phyloP scores from a whole-genome alignment of 1,140 invertebrate genomes.

The Diploscapter pachys region DNA sequence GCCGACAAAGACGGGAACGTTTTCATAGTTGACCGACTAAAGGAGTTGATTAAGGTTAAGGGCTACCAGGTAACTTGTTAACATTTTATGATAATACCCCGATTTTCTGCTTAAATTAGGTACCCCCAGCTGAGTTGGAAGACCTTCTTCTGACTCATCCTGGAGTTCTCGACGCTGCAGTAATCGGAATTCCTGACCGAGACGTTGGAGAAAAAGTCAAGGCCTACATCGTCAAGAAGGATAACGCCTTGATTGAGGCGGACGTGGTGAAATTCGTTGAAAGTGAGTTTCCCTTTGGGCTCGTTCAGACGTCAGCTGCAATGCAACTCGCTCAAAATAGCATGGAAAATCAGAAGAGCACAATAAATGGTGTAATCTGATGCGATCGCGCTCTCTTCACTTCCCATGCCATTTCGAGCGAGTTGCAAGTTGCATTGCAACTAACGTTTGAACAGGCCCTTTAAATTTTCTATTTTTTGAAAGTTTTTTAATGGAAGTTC shows the following conservation, averaged over 20 bases:
- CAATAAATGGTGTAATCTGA: no score
- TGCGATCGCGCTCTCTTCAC: no score
- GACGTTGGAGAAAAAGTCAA: conserved; percentile 72
- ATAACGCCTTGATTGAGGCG: conserved; percentile 47
- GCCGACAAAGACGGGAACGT: conserved; percentile 69
- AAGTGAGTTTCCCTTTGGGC: conserved; percentile 24
- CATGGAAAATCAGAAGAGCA: no score
- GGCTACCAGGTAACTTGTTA: conserved; percentile 68
- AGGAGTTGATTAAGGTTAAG: conserved; percentile 86
- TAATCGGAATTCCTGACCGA: conserved; percentile 73
- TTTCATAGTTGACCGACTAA: conserved; percentile 77
- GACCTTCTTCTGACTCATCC: conserved; percentile 72
- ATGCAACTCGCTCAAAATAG: neutral
- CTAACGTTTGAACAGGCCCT: no score
- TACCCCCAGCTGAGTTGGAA: conserved; percentile 80
- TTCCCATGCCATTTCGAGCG: no score
- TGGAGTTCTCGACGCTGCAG: conserved; percentile 73
- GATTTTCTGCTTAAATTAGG: conserved; percentile 63
- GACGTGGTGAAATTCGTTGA: conserved; percentile 51
- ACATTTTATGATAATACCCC: no score
- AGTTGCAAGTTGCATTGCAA: no score
- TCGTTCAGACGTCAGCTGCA: conserved; percentile 54
- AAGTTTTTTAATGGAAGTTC: no score
- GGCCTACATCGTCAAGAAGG: conserved; percentile 71
- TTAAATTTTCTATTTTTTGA: no score